A percentile compares a stretch with the other conserved stretches of the same genome.
Evolutionary conservation across 2,888 invertebrate genomes (phyloP).

Genomic region (Uropetala carovei): DNA sequence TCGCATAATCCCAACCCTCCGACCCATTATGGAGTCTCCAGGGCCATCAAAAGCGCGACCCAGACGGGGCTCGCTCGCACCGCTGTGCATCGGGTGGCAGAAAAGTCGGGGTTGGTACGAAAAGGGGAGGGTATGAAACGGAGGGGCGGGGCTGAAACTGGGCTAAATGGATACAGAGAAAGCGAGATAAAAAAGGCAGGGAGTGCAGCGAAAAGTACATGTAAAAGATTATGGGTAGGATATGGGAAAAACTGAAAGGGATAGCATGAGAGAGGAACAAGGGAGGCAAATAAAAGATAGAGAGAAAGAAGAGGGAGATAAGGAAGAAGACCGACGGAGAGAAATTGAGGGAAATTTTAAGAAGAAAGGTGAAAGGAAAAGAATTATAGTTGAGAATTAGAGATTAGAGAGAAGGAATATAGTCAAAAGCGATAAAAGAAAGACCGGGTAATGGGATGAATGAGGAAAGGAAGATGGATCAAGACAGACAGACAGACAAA

Average conservation of each 20-base stretch:
- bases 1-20: background rate
- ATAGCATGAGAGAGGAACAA: background rate
- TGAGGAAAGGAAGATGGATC: no score
- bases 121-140: no score
- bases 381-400: background rate
- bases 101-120: background rate
- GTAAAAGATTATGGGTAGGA: background rate
- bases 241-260: background rate
- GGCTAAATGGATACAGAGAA: background rate
- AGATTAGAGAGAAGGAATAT: background rate
- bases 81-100: background rate
- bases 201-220: background rate
- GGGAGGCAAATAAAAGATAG: background rate
- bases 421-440: background rate
- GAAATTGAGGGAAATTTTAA: background rate
- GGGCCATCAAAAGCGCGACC: constrained; percentile 10
- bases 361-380: background rate
- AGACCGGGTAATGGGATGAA: no score
- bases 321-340: background rate
- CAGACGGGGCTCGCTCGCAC: background rate
- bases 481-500: no score
- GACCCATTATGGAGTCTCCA: background rate
- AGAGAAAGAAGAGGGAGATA: background rate
- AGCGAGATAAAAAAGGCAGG: background rate
- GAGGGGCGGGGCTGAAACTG: background rate